Evolutionary conservation across 2,797 vertebrate genomes (phyloP).

Genomic region (Helarctos malayanus): DNA sequence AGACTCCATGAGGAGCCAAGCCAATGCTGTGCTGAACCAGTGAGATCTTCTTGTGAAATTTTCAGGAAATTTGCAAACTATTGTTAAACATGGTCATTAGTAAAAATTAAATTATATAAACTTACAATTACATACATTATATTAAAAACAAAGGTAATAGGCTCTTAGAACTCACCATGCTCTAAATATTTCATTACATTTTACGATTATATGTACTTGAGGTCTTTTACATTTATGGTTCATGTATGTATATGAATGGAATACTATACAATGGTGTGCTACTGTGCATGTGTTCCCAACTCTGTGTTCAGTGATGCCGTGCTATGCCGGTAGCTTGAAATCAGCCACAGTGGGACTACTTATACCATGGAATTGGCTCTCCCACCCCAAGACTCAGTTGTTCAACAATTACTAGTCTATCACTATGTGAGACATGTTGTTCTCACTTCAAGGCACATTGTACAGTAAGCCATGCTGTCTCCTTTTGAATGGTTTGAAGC

Average conservation of each 20-base stretch:
- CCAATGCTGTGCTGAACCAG: background rate
- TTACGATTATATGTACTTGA: background rate
- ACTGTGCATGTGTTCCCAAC: background rate
- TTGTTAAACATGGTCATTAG: background rate
- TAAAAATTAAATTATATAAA: conserved; percentile 49
- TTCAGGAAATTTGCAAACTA: conserved; percentile 22
- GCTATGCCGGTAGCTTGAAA: background rate
- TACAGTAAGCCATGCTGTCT: background rate
- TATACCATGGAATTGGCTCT: background rate
- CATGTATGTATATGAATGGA: background rate
- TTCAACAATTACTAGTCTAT: background rate
- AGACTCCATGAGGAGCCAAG: background rate
- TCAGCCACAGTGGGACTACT: background rate
- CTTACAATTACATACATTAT: background rate
- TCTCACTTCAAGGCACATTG: background rate
- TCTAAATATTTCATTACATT: background rate
- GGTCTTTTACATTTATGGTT: background rate
- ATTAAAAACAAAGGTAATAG: conserved; percentile 30
- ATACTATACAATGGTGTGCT: background rate
- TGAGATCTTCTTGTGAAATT: background rate
- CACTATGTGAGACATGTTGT: background rate
- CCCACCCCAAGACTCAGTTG: no score
- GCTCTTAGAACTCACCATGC: background rate
- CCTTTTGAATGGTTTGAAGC: background rate
- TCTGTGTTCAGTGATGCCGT: background rate